Evolutionary conservation across 2,797 vertebrate species (phyloP).

Genomic region (Xenopus petersii): DNA sequence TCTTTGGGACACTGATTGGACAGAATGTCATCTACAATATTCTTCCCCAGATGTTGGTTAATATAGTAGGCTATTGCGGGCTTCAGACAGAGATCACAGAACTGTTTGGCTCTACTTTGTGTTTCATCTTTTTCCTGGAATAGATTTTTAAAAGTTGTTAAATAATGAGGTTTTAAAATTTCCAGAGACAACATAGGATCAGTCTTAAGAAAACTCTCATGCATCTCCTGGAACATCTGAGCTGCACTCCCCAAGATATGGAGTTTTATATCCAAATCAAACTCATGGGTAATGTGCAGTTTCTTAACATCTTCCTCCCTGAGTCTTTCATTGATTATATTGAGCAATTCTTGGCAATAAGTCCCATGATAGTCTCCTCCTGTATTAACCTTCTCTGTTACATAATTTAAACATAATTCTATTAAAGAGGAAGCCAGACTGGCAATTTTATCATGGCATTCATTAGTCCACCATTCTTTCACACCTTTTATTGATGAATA

Average conservation of each 20-base stretch:
- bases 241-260: too few species aligned
- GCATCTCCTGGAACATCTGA: conserved; percentile 61
- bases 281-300: too few species aligned
- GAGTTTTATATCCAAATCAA: too few species aligned
- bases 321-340: too few species aligned
- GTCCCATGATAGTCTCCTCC: too few species aligned
- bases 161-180: conserved; percentile 51
- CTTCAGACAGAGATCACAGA: conserved; percentile 43
- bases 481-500: too few species aligned
- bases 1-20: neutral
- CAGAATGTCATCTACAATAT: conserved; percentile 37
- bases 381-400: too few species aligned
- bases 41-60: conserved; percentile 31
- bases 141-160: conserved; percentile 60
- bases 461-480: too few species aligned
- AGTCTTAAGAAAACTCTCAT: conserved; percentile 54
- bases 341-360: too few species aligned
- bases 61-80: conserved; percentile 24
- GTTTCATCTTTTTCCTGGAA: conserved; percentile 55
- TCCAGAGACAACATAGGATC: conserved; percentile 55
- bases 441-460: neutral
- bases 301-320: too few species aligned
- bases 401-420: too few species aligned
- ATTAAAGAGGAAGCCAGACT: too few species aligned
- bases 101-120: conserved; percentile 53